phyloP scores from a whole-genome alignment of 2,113 vertebrate genomes.

The Osmerus mordax region DNA sequence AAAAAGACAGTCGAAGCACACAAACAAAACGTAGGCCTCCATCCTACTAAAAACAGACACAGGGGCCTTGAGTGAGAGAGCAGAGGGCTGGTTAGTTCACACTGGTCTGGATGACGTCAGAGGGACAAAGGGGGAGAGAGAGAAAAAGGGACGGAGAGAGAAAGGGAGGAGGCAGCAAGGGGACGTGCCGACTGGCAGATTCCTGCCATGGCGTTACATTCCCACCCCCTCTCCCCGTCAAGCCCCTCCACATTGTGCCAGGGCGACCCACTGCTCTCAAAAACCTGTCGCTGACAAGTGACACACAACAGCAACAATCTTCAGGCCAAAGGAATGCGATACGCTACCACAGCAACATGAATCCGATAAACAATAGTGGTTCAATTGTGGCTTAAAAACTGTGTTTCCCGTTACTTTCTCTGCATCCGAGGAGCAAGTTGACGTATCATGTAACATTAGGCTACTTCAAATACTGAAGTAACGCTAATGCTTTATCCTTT shows the following conservation, averaged over 20 bases:
- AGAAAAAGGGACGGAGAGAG: conserved; percentile 23
- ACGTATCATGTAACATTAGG: too few species aligned
- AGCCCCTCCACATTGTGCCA: conserved; percentile 20
- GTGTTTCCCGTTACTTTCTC: not conserved
- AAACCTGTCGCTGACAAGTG: conserved; percentile 39
- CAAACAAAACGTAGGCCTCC: conserved; percentile 33
- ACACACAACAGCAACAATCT: conserved; percentile 34
- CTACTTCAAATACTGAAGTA: too few species aligned
- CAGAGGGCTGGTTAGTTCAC: conserved; percentile 47
- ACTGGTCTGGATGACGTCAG: conserved; percentile 12
- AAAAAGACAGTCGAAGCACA: conserved; percentile 19
- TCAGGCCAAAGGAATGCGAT: not conserved
- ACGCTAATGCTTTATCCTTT: too few species aligned
- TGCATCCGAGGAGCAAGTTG: too few species aligned
- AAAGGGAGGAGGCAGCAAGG: conserved; percentile 20
- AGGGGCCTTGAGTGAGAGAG: conserved; percentile 11
- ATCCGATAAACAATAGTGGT: not conserved
- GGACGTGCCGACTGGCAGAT: conserved; percentile 66
- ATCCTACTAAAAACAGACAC: conserved; percentile 50
- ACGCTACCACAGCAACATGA: not conserved
- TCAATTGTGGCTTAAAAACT: not conserved
- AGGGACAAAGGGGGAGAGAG: not conserved
- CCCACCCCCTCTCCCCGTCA: conserved; percentile 39
- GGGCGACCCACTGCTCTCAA: conserved; percentile 37
- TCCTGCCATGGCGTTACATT: conserved; percentile 71